Base-by-base conservation (phyloP, 2,113 vertebrate species). In the Neodontobutis hainanensis region DNA sequence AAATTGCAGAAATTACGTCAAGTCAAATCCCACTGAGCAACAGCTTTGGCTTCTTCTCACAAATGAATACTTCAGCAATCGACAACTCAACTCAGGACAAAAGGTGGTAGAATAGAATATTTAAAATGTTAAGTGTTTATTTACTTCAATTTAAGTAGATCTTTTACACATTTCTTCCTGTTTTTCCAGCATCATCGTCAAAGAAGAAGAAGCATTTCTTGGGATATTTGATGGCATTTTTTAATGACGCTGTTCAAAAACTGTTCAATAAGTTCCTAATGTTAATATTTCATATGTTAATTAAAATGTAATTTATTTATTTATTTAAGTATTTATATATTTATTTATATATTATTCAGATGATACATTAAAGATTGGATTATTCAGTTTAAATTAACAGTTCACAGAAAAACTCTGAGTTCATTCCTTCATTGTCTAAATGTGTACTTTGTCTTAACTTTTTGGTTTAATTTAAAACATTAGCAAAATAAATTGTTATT, bases 181-280 rank as follows among this genome's bases (percentile, higher is more conserved):
- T 4, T 4, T 9, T 53, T 36, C 64, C 74, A 89, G 90, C 66
- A 90, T 90, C 80, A 84, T 88, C 90, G 77, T 69, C 59, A 85
- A 80, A 46, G 95, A 96, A 88, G 87, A 94, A 35, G 93, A 94
- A 61, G 85, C 89, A 64, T 95, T 95, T 65, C 35, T 95, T 71
- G 94, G 94, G 81, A 96, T 98, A 92, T 97, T 98, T 93, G 95
- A 97, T 94, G 96, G 85, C 2, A 93, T 99, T 89, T 94, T 97
- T 84, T 99, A 93, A 49, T 56, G 4, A 66, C 42, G 55, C 4
- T 51, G 34, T 61, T 1, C 10, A 47, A 4, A 44, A 27, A 32
- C 8, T 63, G 36, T 53, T 48, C 12, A 46, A 53, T 56, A 14
- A 69, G 51, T n/a, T 72, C 49, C 12, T 36, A n/a, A 36, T 8